These are phyloP conservation scores for Paracyclopina nana DNA, from an alignment of 1,140 invertebrate species.

Conservation along the genomic window DNA sequence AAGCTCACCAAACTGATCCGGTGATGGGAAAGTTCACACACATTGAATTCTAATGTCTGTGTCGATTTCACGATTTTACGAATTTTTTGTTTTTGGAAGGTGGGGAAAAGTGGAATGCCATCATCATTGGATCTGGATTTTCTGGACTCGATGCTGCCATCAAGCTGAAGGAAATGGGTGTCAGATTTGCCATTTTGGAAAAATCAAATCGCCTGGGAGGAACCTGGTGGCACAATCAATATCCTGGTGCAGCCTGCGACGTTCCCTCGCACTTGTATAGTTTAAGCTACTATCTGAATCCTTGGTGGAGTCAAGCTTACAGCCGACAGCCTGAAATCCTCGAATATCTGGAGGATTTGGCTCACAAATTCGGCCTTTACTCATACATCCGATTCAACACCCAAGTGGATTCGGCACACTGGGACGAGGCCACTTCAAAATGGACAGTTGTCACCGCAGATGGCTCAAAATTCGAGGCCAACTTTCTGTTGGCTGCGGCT, in stretches of 20 bases:
- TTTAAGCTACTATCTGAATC: background rate
- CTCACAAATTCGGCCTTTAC: background rate
- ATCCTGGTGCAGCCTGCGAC: conserved; percentile 12
- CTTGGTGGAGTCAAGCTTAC: background rate
- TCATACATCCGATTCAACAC: background rate
- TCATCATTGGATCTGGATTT: background rate
- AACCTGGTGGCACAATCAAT: conserved; percentile 11
- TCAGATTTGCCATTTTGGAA: background rate
- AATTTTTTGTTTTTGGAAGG: too few species aligned
- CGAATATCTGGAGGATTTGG: background rate
- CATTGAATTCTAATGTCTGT: too few species aligned
- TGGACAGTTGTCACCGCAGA: background rate
- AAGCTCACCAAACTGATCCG: too few species aligned
- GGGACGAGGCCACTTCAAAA: background rate
- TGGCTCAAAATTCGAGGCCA: background rate
- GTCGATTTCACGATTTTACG: too few species aligned
- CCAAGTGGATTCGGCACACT: background rate
- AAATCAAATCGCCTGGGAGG: background rate
- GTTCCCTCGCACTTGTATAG: conserved; percentile 7
- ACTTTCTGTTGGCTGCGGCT: background rate
- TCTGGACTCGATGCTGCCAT: background rate
- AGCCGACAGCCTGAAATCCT: background rate
- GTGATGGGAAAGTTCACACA: too few species aligned
- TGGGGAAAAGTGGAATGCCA: background rate
- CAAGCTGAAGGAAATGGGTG: background rate